phyloP scores from a whole-genome alignment of 2,797 vertebrate genomes.

The Alca torda region DNA sequence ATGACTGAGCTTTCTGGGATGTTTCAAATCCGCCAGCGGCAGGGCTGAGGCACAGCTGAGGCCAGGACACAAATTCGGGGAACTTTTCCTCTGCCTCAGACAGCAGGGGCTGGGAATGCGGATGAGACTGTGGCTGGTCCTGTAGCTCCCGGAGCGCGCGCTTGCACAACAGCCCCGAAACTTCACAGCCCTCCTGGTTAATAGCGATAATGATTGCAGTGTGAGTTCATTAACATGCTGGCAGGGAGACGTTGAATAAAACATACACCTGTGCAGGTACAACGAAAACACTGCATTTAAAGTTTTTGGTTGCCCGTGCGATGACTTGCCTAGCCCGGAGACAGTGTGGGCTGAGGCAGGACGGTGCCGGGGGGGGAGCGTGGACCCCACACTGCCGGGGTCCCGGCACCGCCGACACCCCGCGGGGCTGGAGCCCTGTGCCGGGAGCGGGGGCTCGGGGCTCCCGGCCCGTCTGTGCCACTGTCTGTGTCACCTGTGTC shows the following conservation, averaged over 20 bases:
- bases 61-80: not conserved
- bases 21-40: not conserved
- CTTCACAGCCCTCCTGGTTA: not conserved
- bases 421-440: not conserved
- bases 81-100: not conserved
- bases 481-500: not conserved
- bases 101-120: not conserved
- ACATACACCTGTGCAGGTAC: not conserved
- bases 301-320: not conserved
- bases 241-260: not conserved
- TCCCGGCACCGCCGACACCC: not conserved
- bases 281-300: not conserved
- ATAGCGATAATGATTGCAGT: not conserved
- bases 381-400: accelerated
- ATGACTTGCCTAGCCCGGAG: not conserved
- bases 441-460: accelerated
- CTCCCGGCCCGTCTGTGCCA: not conserved
- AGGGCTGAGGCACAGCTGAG: not conserved
- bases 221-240: not conserved
- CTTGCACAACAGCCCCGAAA: not conserved
- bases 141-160: not conserved
- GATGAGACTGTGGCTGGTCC: not conserved
- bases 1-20: not conserved
- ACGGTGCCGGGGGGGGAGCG: no score
- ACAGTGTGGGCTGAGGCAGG: not conserved